phyloP scores from a whole-genome alignment of 1,140 invertebrate species.

The Globodera ellingtonae region DNA sequence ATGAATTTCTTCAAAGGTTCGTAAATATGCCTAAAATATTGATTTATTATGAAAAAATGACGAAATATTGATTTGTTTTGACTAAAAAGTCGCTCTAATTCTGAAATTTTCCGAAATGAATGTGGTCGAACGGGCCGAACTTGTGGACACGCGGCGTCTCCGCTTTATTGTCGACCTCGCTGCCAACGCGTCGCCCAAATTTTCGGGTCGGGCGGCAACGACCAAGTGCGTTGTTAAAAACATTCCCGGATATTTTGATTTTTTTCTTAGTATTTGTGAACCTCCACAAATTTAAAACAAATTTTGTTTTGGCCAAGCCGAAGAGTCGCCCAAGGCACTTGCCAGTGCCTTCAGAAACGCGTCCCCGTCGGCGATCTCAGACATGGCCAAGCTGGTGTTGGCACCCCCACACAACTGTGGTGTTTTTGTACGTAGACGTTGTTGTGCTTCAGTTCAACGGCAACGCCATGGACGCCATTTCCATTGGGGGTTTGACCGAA shows the following conservation, averaged over 20 bases:
- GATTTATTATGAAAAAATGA: too few species aligned
- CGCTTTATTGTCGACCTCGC: constrained; percentile 40
- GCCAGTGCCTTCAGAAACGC: constrained; percentile 37
- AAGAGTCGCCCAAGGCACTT: constrained; percentile 33
- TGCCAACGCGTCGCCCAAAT: constrained; percentile 33
- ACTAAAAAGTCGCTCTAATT: too few species aligned
- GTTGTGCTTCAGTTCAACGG: constrained; percentile 39
- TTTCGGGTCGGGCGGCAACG: constrained; percentile 37
- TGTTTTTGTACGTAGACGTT: constrained; percentile 33
- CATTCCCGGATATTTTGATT: not conserved
- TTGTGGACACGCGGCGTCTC: constrained; percentile 25
- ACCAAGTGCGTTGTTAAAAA: not conserved
- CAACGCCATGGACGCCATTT: constrained; percentile 40
- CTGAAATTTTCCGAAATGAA: too few species aligned
- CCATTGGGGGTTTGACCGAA: constrained; percentile 32
- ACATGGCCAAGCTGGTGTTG: constrained; percentile 31
- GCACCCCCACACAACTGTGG: constrained; percentile 28
- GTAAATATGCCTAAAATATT: too few species aligned
- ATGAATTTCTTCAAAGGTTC: too few species aligned
- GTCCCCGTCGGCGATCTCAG: constrained; percentile 6
- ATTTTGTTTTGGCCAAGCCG: constrained; percentile 8
- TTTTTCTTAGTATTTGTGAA: not conserved
- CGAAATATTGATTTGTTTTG: too few species aligned
- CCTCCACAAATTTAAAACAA: not conserved
- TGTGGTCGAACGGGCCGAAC: not conserved